Base-by-base conservation (phyloP, 2,888 invertebrate species). In the Charanyca ferruginea region DNA sequence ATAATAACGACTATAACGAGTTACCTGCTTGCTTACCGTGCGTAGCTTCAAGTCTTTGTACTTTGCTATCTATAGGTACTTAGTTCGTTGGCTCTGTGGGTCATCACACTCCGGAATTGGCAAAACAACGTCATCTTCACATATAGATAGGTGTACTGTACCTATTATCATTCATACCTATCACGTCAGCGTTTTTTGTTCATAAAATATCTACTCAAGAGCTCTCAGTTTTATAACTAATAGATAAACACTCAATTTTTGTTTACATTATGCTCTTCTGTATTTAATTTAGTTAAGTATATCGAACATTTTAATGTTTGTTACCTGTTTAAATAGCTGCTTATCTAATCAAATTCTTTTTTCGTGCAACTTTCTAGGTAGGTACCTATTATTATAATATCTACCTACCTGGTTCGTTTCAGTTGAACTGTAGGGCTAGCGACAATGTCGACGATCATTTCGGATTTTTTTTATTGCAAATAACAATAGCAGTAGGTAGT, bases 41-140 rank as follows among this genome's bases (percentile, higher is more conserved):
- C 61, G 52, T 64, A 59, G 64, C 52, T 62, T 45, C 13, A 77
- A 66, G 47, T 79, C 75, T 75, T 74, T 75, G 74, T 75, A 20
- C 38, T 58, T 41, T 23, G 28, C 38, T 49, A 42, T 42, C 45
- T 65, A n/a, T n/a, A n/a, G n/a, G n/a, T n/a, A 51, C 28, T 47
- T 75, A 77, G 45, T 60, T 61, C 52, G 60, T 54, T 48, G 51
- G 42, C 35, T 51, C 41, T 60, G 42, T 38, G 23, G 77, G 55
- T 73, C 23, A 61, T 73, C 23, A 61, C 54, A 38, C 8, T 57
- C 49, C 16, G 28, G 54, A 66, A 72, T 66, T 58, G 59, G 65
- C 35, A 45, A 62, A 71, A 54, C 62, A 60, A 51, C 70, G 51
- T 68, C 70, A 66, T 73, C 42, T 20, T 42, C 20, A n/a, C 6